A percentile compares a stretch with the other conserved stretches of the same genome.
Evolutionary conservation across 2,113 vertebrate genomes (phyloP).

Genomic region (Lipotes vexillifer): DNA sequence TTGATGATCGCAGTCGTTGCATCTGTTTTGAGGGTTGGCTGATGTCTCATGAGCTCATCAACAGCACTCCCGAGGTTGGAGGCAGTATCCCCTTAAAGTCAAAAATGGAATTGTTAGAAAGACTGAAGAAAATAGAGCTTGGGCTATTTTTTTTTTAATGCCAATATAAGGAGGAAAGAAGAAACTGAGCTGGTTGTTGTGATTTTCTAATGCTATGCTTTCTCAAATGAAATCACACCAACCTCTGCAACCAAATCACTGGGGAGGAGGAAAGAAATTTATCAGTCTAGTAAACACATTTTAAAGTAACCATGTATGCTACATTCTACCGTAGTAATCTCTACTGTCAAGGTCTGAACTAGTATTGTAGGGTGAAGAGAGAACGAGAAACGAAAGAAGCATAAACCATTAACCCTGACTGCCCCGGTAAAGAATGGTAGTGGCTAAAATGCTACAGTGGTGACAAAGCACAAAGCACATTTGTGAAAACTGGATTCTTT

Average conservation of each 20-base stretch:
- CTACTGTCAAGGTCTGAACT: neutral
- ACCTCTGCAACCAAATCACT: neutral
- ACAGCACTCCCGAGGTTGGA: conserved; percentile 97
- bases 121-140: neutral
- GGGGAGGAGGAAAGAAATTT: neutral
- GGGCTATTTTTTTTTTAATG: neutral
- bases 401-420: neutral
- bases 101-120: conserved; percentile 38
- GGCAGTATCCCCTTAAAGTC: conserved; percentile 90
- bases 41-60: conserved; percentile 97
- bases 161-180: conserved; percentile 9
- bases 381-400: neutral
- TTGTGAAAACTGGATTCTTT: neutral
- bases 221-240: neutral
- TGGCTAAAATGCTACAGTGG: neutral
- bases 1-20: conserved; percentile 97
- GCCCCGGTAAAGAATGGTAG: neutral
- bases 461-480: neutral
- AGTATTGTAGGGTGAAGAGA: neutral
- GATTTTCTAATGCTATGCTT: neutral
- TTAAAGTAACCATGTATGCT: neutral
- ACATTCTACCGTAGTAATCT: neutral
- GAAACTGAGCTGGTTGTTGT: neutral
- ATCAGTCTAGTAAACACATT: neutral
- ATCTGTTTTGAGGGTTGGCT: conserved; percentile 96